phyloP scores from a whole-genome alignment of 2,797 vertebrate species.

The Lepus oiostolus region DNA sequence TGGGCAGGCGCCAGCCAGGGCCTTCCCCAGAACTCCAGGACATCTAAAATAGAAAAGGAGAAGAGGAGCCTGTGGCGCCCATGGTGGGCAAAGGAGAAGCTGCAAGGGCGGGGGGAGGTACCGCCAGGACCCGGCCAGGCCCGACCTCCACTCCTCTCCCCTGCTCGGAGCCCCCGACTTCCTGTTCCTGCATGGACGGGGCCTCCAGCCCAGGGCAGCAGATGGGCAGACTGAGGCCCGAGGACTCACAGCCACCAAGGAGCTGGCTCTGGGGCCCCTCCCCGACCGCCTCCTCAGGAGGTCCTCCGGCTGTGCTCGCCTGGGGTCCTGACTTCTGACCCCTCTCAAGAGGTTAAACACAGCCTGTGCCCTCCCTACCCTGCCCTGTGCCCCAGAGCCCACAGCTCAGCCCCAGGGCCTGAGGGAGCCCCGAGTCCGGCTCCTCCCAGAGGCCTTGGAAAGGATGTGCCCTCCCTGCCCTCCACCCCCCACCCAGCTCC shows the following conservation, averaged over 20 bases:
- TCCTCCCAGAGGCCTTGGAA: background rate
- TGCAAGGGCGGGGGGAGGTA: fast-evolving
- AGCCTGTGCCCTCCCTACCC: fast-evolving
- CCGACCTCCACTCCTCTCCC: background rate
- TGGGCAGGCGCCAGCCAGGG: fast-evolving
- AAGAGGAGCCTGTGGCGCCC: constrained; percentile 58
- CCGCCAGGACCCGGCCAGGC: background rate
- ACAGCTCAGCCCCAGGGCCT: background rate
- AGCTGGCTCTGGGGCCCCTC: background rate
- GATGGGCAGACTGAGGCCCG: background rate
- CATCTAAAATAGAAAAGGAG: constrained; percentile 81
- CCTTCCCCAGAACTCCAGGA: constrained; percentile 46
- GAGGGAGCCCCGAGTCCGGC: background rate
- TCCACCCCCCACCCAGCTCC: background rate
- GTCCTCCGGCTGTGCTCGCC: background rate
- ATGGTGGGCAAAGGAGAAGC: constrained; percentile 30
- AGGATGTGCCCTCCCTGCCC: background rate
- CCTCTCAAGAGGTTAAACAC: background rate
- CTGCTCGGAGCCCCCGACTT: background rate
- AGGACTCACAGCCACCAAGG: background rate
- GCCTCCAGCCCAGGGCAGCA: background rate
- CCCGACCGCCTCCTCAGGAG: background rate
- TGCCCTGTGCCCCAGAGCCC: background rate
- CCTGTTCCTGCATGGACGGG: background rate
- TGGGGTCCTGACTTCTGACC: background rate